Percentiles rank a stretch among this genome's conserved stretches.
phyloP scores from a whole-genome alignment of 2,797 vertebrate genomes.

The Galago senegalensis region DNA sequence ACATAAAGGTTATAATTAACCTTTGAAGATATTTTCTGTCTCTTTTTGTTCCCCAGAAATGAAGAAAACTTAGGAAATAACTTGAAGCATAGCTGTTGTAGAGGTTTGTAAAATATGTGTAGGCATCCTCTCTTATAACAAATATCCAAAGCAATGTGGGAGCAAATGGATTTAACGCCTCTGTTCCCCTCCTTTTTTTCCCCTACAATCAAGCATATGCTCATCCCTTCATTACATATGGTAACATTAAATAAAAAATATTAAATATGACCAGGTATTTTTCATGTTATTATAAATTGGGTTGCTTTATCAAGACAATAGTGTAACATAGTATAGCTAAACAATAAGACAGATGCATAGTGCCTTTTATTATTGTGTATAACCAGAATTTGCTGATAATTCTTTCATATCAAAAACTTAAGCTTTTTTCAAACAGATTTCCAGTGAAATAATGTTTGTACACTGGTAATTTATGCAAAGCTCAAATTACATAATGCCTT shows the following conservation, averaged over 20 bases:
- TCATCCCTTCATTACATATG: constrained; percentile 1
- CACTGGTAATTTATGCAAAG: constrained; percentile 81
- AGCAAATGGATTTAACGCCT: not conserved
- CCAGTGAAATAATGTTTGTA: constrained; percentile 69
- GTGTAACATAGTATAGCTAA: not conserved
- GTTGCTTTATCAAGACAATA: constrained; percentile 13
- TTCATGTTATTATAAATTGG: constrained; percentile 65
- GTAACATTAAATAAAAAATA: constrained; percentile 18
- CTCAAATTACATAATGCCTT: constrained; percentile 74
- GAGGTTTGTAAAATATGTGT: constrained; percentile 8
- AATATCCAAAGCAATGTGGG: not conserved
- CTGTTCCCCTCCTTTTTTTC: not conserved
- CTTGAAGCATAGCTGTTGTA: not conserved
- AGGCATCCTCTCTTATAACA: constrained; percentile 7
- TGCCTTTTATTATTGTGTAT: constrained; percentile 3
- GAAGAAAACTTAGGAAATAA: not conserved
- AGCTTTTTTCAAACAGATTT: constrained; percentile 69
- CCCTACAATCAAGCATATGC: not conserved
- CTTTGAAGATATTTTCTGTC: not conserved
- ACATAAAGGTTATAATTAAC: constrained; percentile 21
- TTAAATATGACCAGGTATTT: constrained; percentile 39
- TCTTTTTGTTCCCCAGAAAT: not conserved
- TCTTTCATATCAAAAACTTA: constrained; percentile 19
- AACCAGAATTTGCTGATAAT: not conserved
- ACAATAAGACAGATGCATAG: not conserved